These are phyloP conservation scores for Herpailurus yagouaroundi DNA, from an alignment of 2,113 vertebrate genomes.

Conservation along the genomic window DNA sequence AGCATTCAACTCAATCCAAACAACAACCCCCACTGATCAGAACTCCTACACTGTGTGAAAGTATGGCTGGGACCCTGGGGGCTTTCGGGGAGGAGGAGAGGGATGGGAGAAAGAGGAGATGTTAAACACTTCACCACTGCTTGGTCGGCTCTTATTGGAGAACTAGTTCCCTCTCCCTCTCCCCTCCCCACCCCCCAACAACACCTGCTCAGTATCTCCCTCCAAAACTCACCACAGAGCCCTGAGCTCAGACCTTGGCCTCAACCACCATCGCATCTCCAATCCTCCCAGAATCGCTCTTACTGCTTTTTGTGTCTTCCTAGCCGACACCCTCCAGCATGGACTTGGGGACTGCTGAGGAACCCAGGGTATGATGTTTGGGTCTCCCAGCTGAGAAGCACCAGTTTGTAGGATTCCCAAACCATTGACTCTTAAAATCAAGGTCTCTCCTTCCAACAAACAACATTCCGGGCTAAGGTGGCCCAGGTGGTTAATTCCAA, in stretches of 20 bases:
- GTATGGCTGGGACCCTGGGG: not conserved
- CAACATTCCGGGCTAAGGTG: not conserved
- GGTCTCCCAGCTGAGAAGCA: not conserved
- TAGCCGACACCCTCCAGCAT: not conserved
- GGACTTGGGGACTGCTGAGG: not conserved
- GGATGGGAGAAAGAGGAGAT: too few species aligned
- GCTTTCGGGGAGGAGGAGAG: not conserved
- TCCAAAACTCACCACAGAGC: not conserved
- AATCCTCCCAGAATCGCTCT: not conserved
- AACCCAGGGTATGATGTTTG: not conserved
- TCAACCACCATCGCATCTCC: not conserved
- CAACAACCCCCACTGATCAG: not conserved
- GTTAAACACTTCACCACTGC: not conserved
- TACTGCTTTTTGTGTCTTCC: not conserved
- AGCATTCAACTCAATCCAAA: not conserved
- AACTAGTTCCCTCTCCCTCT: not conserved
- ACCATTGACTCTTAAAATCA: not conserved
- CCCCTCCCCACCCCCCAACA: not conserved
- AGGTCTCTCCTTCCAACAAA: not conserved
- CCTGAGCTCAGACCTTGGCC: not conserved
- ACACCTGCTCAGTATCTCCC: not conserved
- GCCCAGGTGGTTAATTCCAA: not conserved
- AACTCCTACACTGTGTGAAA: rapidly evolving
- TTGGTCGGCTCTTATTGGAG: not conserved
- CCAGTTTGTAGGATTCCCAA: not conserved